These are phyloP conservation scores for Drosophila affinis DNA, from an alignment of 2,888 invertebrate genomes.

Conservation along the genomic window DNA sequence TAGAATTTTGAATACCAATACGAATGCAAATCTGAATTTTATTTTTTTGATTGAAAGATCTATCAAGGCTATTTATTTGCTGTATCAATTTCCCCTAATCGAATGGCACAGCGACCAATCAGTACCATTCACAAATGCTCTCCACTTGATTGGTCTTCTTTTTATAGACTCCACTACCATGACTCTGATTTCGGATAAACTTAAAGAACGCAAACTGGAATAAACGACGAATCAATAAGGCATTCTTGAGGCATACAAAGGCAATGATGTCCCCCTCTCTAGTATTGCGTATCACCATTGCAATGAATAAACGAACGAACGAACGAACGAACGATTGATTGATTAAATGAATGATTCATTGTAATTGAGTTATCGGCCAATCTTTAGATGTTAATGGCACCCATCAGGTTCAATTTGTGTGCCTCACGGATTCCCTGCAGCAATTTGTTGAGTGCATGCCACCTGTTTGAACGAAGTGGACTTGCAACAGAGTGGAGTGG, in stretches of 20 bases:
- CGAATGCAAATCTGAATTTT: not conserved
- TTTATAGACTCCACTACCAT: too few relatives aligned
- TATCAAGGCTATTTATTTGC: too few relatives aligned
- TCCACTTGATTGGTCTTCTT: too few relatives aligned
- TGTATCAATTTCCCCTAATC: too few relatives aligned
- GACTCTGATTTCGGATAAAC: too few relatives aligned
- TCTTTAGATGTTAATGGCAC: slow-evolving; percentile 39
- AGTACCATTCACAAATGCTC: too few relatives aligned
- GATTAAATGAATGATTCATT: slow-evolving; percentile 9
- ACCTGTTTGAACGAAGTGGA: slow-evolving; percentile 28
- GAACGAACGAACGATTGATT: not conserved
- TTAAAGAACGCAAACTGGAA: too few relatives aligned
- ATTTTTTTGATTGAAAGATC: not conserved
- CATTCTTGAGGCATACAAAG: not conserved
- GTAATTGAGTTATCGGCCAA: slow-evolving; percentile 30
- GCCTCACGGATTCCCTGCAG: slow-evolving; percentile 6
- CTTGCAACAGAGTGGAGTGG: slow-evolving; percentile 3
- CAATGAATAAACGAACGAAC: not conserved
- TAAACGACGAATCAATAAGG: not conserved
- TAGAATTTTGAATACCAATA: slow-evolving; percentile 19
- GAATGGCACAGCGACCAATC: too few relatives aligned
- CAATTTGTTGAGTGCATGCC: slow-evolving; percentile 25
- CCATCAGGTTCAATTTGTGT: slow-evolving; percentile 15
- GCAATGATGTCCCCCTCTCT: too few relatives aligned
- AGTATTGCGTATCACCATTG: not conserved